Base-by-base conservation (phyloP, 2,113 vertebrate genomes). In the Pomatorhinus ruficollis region DNA sequence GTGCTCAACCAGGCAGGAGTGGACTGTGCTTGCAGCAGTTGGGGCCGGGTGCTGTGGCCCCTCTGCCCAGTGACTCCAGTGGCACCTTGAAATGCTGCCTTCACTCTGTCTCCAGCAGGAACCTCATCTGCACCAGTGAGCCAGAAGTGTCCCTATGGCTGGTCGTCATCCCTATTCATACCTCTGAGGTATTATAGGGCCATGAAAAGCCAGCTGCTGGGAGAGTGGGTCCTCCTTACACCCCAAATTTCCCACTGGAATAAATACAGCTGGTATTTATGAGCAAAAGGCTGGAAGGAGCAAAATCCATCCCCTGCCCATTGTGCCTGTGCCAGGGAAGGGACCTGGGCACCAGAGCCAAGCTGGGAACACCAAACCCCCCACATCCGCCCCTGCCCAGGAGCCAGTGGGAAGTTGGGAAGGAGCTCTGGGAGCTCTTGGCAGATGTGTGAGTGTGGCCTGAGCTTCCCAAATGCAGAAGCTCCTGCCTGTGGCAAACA, bases 361-460 rank as follows among this genome's bases (percentile, higher is more conserved):
- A 61, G 35, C 28, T 17, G 12, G 15, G 31, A 84, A 45, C 65
- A 61, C 2, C 39, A 31, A 72, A 53, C 8, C 28, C 37, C 27
- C 50, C 35, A 18, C 11, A 42, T 39, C 27, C 27, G 14, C 39
- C 4, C 5, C 4, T 7, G 7, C 22, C 63, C 6, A 5, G 15
- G 24, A 79, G 40, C 19, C 37, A 50, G 28, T 1, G 3, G 18
- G 18, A 56, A 52, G 13, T 2, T 22, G 42, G 28, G n/a, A 63
- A 66, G 4, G 5, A 61, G 66, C 40, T 52, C 35, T 1, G 0
- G n/a, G 42, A 66, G 33, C 47, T 27, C 13, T 22, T 15, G 3
- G 53, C 2, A 20, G 18, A 25, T 0, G 0, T 3, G 11, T 27
- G 15, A 28, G 3, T 4, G 16, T 37, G 14, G 27, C 42, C 35